Percentiles rank a stretch among this genome's conserved stretches.
Conservation (phyloP, 2,888 invertebrate genomes). For the Eucera pruinosa region DNA sequence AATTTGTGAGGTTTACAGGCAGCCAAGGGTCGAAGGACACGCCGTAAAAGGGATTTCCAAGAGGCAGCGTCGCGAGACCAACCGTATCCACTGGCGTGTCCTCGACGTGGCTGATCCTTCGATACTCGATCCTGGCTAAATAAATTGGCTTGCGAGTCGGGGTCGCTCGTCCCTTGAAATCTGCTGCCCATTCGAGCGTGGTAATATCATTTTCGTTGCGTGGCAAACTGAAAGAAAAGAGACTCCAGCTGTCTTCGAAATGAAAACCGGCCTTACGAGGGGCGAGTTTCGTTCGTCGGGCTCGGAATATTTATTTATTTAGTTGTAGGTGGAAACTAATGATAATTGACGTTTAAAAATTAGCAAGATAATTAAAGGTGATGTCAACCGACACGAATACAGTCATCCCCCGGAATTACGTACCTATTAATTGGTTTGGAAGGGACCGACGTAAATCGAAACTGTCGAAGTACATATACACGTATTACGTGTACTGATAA, state of each 20-base stretch:
- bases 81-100: conserved; percentile 47
- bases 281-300: background rate
- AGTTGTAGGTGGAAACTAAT: too few relatives aligned
- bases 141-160: conserved; percentile 66
- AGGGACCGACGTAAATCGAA: too few relatives aligned
- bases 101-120: conserved; percentile 59
- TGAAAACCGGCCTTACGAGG: conserved; percentile 4
- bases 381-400: too few relatives aligned
- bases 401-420: too few relatives aligned
- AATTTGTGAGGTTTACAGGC: conserved; percentile 74
- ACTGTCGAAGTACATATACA: too few relatives aligned
- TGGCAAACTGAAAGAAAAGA: conserved; percentile 31
- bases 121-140: conserved; percentile 67
- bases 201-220: conserved; percentile 56
- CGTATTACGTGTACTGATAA: too few relatives aligned
- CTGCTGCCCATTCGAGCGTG: conserved; percentile 44
- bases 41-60: conserved; percentile 71
- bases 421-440: too few relatives aligned
- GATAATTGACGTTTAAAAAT: too few relatives aligned
- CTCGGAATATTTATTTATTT: too few relatives aligned
- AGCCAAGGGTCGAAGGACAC: conserved; percentile 71
- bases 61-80: conserved; percentile 44
- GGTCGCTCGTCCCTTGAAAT: conserved; percentile 54
- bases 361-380: too few relatives aligned
- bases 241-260: background rate